Evolutionary conservation across 2,888 invertebrate species (phyloP).

Genomic region (Alentia gelatinosa): DNA sequence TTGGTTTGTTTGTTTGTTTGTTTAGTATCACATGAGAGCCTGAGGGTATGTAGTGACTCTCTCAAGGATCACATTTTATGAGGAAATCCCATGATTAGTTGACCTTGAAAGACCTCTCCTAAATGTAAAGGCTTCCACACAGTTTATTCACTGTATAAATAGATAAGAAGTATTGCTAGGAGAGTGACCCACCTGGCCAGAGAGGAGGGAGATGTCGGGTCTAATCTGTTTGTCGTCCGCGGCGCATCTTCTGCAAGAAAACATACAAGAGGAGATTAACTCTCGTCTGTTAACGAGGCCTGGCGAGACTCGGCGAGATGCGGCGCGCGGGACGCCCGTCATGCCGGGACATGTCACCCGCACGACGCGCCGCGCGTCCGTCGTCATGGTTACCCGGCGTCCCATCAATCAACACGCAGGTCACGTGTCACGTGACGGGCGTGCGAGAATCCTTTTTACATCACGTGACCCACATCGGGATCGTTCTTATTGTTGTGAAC

Average conservation of each 20-base stretch:
- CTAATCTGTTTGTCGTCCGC: not conserved
- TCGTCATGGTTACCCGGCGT: slow-evolving; percentile 35
- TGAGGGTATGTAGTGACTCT: too few species aligned
- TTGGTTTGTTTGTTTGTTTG: too few species aligned
- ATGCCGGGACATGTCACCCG: not conserved
- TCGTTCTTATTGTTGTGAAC: not conserved
- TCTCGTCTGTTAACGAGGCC: not conserved
- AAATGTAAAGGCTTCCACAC: too few species aligned
- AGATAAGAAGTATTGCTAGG: too few species aligned
- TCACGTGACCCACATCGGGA: slow-evolving; percentile 35
- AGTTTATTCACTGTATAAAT: too few species aligned
- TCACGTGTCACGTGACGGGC: slow-evolving; percentile 6
- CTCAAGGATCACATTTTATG: too few species aligned
- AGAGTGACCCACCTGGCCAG: not conserved
- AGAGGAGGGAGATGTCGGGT: not conserved
- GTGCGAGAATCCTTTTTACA: not conserved
- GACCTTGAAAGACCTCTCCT: too few species aligned
- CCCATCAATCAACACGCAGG: slow-evolving; percentile 29
- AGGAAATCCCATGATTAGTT: too few species aligned
- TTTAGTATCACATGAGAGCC: too few species aligned
- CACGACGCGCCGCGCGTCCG: not conserved
- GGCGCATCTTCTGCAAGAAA: slow-evolving; percentile 25
- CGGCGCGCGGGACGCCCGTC: too few species aligned
- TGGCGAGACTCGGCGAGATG: not conserved
- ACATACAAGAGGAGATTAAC: not conserved